Percentiles rank a stretch among this genome's conserved stretches.
These are phyloP conservation scores for Pangasianodon hypophthalmus DNA, from an alignment of 2,113 vertebrate species.

Conservation along the genomic window DNA sequence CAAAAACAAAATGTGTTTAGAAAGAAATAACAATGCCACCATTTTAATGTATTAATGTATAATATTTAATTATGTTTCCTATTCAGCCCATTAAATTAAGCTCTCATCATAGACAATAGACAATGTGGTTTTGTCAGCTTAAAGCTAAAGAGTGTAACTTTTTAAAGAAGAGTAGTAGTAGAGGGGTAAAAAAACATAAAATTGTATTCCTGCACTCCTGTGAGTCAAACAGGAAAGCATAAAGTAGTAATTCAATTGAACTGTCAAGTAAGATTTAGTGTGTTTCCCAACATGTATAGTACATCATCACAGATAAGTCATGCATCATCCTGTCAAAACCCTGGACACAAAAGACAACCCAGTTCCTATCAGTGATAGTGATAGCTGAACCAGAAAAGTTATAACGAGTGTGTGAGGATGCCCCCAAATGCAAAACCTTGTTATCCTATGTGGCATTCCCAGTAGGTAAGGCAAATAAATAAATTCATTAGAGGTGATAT, in stretches of 20 bases:
- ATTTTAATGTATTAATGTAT: neutral
- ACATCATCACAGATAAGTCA: neutral
- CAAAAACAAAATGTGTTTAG: neutral
- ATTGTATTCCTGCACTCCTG: neutral
- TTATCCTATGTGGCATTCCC: neutral
- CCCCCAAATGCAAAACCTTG: neutral
- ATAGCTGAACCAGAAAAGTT: neutral
- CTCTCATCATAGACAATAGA: neutral
- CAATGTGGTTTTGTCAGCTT: neutral
- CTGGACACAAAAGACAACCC: neutral
- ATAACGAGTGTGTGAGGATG: neutral
- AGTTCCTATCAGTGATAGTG: neutral
- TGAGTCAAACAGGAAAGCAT: neutral
- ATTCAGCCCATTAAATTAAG: neutral
- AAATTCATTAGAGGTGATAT: neutral
- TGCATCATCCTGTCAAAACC: neutral
- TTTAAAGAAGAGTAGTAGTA: neutral
- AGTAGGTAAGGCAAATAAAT: neutral
- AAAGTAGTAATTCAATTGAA: neutral
- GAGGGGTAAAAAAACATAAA: too few relatives aligned
- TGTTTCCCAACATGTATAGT: neutral
- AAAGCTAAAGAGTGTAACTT: neutral
- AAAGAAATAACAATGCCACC: neutral
- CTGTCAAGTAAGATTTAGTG: neutral
- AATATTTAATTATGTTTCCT: neutral